Evolutionary conservation across 1,140 invertebrate genomes (phyloP), one percentile per base, ranked within the genome.

Genomic region (Sarcophaga bullata): DNA sequence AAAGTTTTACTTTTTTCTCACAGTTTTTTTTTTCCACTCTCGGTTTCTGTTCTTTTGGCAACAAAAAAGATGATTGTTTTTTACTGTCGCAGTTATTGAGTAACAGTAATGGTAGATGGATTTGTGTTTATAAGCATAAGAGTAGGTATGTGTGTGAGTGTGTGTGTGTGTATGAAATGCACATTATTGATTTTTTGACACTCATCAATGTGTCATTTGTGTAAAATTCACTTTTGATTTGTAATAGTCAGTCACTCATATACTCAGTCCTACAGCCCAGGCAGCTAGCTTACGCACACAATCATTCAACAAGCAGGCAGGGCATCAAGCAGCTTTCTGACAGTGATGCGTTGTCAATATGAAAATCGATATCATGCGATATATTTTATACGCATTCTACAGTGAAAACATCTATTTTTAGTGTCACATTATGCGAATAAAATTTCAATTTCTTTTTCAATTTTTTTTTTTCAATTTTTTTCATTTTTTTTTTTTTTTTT

Each of bases 151-250:
- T 46, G 72, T 73, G 10, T 46, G 15, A 11, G 11, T 11, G 73
- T 47, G 2, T 76, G 73, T 76, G 8, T 50, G 73, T 76, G 13
- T 49, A 49, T 17, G 15, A 68, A 9, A 15, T 78, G 75, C 48
- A 78, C 48, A 49, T 47, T 49, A 76, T 52, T 17, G 75, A 78
- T 78, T 68, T 68, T 68, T 68, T 68, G 62, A 68, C 62, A 68
- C 62, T 68, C 19, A 68, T 68, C 62, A 68, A 68, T 68, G 62
- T 68, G 62, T 68, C 62, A 68, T 10, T n/a, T n/a, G n/a, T 68
- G 62, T 68, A 68, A 68, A 68, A 17, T 68, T 68, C 62, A 19
- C 62, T 68, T 68, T 68, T 68, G 62, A 68, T 68, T 68, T 68
- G 62, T 68, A 68, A 19, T 68, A 68, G 62, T 68, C 62, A 68